Percentiles rank a stretch among this genome's conserved stretches.
These are phyloP conservation scores for Hoplodrina ambigua DNA, from an alignment of 2,888 invertebrate genomes.

Conservation along the genomic window DNA sequence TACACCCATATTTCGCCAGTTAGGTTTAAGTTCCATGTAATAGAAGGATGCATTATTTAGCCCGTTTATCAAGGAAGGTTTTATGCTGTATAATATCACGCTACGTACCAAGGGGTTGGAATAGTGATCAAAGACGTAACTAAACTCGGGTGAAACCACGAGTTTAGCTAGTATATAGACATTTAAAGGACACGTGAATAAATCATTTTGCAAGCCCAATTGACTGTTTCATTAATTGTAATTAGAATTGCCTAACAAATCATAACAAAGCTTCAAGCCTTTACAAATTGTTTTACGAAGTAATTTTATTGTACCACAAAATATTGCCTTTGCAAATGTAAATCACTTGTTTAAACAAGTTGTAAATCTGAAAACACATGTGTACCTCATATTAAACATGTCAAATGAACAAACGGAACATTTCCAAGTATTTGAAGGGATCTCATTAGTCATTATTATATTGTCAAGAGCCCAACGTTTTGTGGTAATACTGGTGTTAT, in stretches of 20 bases:
- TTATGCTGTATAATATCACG: too few relatives aligned
- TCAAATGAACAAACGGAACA: slow-evolving; percentile 1
- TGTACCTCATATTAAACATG: slow-evolving; percentile 3
- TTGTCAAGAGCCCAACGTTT: slow-evolving; percentile 14
- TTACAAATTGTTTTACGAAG: background rate
- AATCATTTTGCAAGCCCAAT: background rate
- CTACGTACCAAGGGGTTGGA: too few relatives aligned
- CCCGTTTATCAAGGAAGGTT: too few relatives aligned
- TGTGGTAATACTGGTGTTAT: background rate
- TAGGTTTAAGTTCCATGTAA: too few relatives aligned
- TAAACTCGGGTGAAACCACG: too few relatives aligned
- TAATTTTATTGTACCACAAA: background rate
- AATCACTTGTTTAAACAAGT: background rate
- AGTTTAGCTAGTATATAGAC: too few relatives aligned
- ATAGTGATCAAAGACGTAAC: too few relatives aligned
- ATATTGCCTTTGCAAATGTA: background rate
- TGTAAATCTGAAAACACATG: slow-evolving; percentile 17
- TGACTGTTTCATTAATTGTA: background rate
- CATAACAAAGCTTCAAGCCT: background rate
- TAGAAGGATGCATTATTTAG: too few relatives aligned
- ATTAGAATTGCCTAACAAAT: slow-evolving; percentile 1
- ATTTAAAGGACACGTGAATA: too few relatives aligned
- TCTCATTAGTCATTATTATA: slow-evolving; percentile 21
- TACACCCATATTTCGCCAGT: too few relatives aligned
- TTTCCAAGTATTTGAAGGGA: slow-evolving; percentile 22